Conservation (phyloP, 2,888 invertebrate genomes). For the Teinopalpus imperialis region DNA sequence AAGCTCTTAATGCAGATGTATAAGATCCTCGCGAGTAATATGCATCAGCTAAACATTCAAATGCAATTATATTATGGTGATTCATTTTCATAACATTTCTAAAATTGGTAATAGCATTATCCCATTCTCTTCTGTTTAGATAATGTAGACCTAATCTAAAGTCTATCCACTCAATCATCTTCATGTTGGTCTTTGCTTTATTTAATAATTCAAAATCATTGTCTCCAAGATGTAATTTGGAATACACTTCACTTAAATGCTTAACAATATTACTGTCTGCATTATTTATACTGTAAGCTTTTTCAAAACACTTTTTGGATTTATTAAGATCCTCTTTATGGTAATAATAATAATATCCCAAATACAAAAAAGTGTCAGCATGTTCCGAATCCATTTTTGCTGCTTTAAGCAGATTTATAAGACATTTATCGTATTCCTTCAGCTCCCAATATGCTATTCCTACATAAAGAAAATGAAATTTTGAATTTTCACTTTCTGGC, state of each 20-base stretch:
- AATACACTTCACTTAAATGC: constrained; percentile 89
- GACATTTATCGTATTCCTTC: constrained; percentile 81
- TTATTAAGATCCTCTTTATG: constrained; percentile 85
- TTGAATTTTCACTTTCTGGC: constrained; percentile 70
- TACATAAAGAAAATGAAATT: constrained; percentile 80
- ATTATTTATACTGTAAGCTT: constrained; percentile 88
- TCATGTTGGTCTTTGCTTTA: constrained; percentile 67
- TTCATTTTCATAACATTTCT: constrained; percentile 87
- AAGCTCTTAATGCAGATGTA: constrained; percentile 93
- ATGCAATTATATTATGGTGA: constrained; percentile 87
- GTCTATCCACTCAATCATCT: constrained; percentile 87
- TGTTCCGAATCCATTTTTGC: constrained; percentile 88
- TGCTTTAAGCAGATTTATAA: constrained; percentile 85
- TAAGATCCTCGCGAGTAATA: constrained; percentile 94
- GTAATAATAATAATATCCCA: constrained; percentile 88
- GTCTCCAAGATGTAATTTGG: constrained; percentile 84
- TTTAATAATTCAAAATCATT: constrained; percentile 84
- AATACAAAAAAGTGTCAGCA: constrained; percentile 86
- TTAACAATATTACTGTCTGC: constrained; percentile 85
- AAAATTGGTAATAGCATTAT: constrained; percentile 88
- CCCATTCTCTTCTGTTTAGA: constrained; percentile 86
- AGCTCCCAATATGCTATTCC: constrained; percentile 84
- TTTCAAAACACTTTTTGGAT: constrained; percentile 92
- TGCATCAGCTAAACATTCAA: constrained; percentile 95
- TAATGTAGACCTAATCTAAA: constrained; percentile 92